Evolutionary conservation across 2,888 invertebrate genomes (phyloP).

Genomic region (Hypomecis atomaria): DNA sequence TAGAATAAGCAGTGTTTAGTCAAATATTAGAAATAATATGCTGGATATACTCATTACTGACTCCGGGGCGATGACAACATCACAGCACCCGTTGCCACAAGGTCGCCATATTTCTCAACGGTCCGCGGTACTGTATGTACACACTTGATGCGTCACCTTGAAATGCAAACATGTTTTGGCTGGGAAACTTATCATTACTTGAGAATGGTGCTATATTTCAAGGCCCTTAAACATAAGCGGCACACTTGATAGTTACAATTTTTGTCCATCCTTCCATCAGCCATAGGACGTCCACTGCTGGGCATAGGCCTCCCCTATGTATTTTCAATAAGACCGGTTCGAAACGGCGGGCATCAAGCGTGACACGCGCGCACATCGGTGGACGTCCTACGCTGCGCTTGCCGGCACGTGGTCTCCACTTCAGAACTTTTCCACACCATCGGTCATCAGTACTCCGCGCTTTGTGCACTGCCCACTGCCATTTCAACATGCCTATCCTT

Average conservation of each 20-base stretch:
- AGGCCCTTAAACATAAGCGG: background rate
- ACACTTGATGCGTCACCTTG: constrained; percentile 17
- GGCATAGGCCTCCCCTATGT: too few species aligned
- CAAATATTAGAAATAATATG: background rate
- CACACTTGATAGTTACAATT: background rate
- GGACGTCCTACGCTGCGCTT: too few species aligned
- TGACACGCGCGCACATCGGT: too few species aligned
- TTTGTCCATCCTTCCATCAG: too few species aligned
- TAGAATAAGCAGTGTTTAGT: background rate
- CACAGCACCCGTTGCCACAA: constrained; percentile 9
- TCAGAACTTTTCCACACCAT: too few species aligned
- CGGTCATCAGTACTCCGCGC: too few species aligned
- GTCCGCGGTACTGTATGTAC: constrained; percentile 8
- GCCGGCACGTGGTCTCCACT: too few species aligned
- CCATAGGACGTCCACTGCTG: too few species aligned
- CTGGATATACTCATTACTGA: background rate
- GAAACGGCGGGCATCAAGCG: too few species aligned
- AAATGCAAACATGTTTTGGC: constrained; percentile 10
- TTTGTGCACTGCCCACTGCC: too few species aligned
- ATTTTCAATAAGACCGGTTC: too few species aligned
- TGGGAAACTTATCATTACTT: constrained; percentile 1
- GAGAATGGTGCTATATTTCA: background rate
- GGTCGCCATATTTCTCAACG: constrained; percentile 15
- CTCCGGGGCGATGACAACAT: constrained; percentile 9
- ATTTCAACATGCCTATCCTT: too few species aligned